phyloP scores from a whole-genome alignment of 2,113 vertebrate genomes.

The Thryonomys swinderianus region DNA sequence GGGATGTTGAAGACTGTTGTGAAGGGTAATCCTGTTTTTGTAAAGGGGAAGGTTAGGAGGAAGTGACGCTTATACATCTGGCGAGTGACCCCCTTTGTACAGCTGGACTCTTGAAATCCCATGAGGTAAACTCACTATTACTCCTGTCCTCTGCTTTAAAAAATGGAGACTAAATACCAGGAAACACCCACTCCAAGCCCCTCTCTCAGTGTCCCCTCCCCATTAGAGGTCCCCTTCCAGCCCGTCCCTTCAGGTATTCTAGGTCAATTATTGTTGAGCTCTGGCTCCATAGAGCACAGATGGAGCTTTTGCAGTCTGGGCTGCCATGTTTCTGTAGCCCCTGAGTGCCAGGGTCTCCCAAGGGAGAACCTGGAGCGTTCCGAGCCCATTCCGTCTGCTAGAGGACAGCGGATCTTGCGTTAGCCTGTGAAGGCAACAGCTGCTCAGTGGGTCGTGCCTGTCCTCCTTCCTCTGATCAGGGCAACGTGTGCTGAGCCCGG shows the following conservation, averaged over 20 bases:
- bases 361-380: accelerated
- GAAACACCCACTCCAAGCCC: not conserved
- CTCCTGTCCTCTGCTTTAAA: not conserved
- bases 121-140: not conserved
- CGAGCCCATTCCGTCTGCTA: not conserved
- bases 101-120: not conserved
- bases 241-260: not conserved
- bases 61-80: not conserved
- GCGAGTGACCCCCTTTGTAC: not conserved
- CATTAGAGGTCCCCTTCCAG: too few species aligned
- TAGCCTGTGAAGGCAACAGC: not conserved
- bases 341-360: not conserved
- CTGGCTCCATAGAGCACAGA: not conserved
- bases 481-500: too few species aligned
- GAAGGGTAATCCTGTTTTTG: not conserved
- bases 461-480: not conserved
- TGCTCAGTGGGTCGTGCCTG: accelerated
- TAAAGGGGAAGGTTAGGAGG: not conserved
- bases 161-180: not conserved
- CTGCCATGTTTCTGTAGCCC: not conserved
- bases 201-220: not conserved
- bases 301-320: not conserved
- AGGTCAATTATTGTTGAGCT: not conserved
- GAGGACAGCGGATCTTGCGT: not conserved
- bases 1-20: not conserved